phyloP scores from a whole-genome alignment of 1,140 invertebrate genomes.

The Bombus picipes region DNA sequence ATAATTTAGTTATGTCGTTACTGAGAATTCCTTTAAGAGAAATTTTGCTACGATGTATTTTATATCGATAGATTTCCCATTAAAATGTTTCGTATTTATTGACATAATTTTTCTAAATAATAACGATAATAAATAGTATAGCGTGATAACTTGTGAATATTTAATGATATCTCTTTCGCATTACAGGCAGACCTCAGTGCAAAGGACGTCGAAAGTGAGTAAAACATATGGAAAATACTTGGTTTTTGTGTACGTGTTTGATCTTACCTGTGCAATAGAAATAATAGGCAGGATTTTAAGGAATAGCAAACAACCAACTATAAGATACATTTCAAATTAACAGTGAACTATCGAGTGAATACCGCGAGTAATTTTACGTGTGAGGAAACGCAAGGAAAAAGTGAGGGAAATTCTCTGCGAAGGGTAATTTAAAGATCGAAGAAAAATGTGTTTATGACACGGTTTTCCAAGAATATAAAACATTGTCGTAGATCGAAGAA shows the following conservation, averaged over 20 bases:
- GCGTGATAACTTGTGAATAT: too few species aligned
- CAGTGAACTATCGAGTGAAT: constrained; percentile 43
- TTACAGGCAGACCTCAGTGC: constrained; percentile 88
- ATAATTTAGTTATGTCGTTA: background rate
- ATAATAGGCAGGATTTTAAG: background rate
- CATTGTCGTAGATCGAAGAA: background rate
- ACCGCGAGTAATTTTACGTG: background rate
- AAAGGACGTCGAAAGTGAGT: constrained; percentile 90
- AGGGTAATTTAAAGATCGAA: background rate
- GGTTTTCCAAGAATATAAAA: background rate
- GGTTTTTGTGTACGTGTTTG: constrained; percentile 2
- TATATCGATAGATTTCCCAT: background rate
- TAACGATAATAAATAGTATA: background rate
- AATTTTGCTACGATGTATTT: background rate
- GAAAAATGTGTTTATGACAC: background rate
- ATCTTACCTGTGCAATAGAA: background rate
- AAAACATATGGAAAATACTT: constrained; percentile 54
- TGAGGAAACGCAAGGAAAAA: background rate
- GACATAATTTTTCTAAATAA: background rate
- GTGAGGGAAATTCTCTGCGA: constrained; percentile 2
- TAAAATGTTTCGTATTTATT: background rate
- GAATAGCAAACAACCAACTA: background rate
- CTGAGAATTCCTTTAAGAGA: too few species aligned
- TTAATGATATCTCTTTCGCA: background rate
- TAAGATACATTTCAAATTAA: background rate